Base-by-base conservation (phyloP, 2,113 vertebrate genomes). In the Muntiacus muntjak region DNA sequence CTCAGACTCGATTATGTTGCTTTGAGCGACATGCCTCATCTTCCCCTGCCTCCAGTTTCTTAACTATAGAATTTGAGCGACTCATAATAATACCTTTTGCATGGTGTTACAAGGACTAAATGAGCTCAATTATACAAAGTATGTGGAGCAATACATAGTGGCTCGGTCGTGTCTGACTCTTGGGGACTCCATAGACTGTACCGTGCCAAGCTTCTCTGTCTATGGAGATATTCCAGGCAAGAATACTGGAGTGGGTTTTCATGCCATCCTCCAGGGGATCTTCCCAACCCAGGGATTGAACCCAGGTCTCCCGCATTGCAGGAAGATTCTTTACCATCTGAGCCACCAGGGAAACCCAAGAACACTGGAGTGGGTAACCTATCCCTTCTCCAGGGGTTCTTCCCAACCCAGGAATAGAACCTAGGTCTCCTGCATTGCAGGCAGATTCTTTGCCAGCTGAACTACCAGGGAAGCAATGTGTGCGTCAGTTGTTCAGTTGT, bases 401-500 rank as follows among this genome's bases (percentile, higher is more conserved):
- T 71, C 64, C n/a, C 64, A 23, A 36, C 64, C 64, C n/a, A 71
- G 64, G n/a, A 71, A 23, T 23, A 71, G n/a, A 23, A 71, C 5
- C 67, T 12, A 10, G 19, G 10, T 71, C n/a, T 71, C 5, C 9
- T 36, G n/a, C 10, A 23, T 71, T 71, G 19, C 67, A 71, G 67
- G 9, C n/a, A 71, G 67, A 40, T 71, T 40, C 67, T 71, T 3
- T 71, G 36, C 19, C n/a, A 71, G 9, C n/a, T 71, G 67, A 71
- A 11, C 67, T 71, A 40, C n/a, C 19, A 40, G 17, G 67, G n/a
- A 71, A 71, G 19, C n/a, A 71, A 40, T 40, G n/a, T 71, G n/a
- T 36, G n/a, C 40, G 19, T 40, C 19, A 13, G n/a, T 6, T 71
- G 19, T 11, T 71, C n/a, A 23, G 19, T 40, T 0, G 0, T 71